These are phyloP conservation scores for Hydrocynus forskahlii DNA, from an alignment of 2,797 vertebrate species.

Conservation along the genomic window DNA sequence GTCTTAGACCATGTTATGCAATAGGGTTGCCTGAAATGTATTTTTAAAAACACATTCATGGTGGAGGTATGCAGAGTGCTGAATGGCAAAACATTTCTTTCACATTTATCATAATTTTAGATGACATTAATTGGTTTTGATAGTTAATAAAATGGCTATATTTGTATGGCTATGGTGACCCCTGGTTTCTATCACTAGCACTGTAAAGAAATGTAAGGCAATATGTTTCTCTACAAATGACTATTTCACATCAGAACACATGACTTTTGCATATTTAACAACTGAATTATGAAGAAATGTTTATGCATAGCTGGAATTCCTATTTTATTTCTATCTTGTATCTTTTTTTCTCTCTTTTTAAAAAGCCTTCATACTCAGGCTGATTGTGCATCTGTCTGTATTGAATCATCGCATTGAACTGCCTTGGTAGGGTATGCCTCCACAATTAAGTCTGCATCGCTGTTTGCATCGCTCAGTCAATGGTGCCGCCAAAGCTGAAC, in stretches of 20 bases:
- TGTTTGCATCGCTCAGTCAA: slow-evolving; percentile 30
- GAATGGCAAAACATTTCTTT: background rate
- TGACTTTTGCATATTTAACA: background rate
- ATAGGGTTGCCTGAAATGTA: background rate
- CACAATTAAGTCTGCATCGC: slow-evolving; percentile 4
- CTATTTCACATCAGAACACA: background rate
- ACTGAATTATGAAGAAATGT: background rate
- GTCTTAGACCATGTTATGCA: background rate
- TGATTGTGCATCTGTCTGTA: slow-evolving; percentile 20
- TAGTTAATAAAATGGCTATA: background rate
- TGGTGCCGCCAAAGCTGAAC: slow-evolving; percentile 17
- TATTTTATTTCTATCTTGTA: background rate
- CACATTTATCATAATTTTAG: background rate
- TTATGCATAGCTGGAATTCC: background rate
- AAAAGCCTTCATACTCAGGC: background rate
- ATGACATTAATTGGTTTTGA: background rate
- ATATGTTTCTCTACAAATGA: background rate
- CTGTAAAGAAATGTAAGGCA: background rate
- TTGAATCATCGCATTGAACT: slow-evolving; percentile 25
- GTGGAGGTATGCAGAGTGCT: background rate
- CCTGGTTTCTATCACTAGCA: background rate
- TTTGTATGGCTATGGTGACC: background rate
- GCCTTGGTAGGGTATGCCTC: slow-evolving; percentile 20
- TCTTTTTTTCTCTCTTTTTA: slow-evolving; percentile 10
- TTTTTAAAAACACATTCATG: too few species aligned